Base-by-base conservation (phyloP, 1,140 invertebrate species). In the Listronotus oregonensis region DNA sequence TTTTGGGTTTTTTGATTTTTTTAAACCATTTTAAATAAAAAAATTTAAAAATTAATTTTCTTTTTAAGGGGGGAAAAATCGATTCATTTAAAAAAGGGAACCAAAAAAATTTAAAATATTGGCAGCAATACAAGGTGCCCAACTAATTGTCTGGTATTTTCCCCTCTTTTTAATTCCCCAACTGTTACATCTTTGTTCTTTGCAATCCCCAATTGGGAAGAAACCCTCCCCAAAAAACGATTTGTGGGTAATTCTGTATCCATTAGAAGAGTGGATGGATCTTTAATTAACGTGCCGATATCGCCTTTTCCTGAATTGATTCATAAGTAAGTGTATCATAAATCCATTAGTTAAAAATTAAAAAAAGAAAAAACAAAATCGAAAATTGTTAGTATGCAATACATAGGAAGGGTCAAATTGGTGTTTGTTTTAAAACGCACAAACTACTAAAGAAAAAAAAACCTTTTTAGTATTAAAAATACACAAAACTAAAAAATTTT, bases 81-180 rank as follows among this genome's bases (percentile, higher is more conserved):
- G 86, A 90, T 34, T 88, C 88, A 12, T 85, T 95, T 44, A 82
- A 82, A 65, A 96, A 94, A 93, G 92, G 93, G 71, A 88, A 87
- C 55, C 86, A 88, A 59, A 85, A 89, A 3, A 95, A 95, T 77
- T 89, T 2, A 95, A 95, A 77, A 92, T 95, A 74, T 79, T 97
- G 63, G 90, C 90, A 21, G 90, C 90, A 1, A 86, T 96, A 62
- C 85, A 93, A 67, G 93, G 96, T 70, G 84, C 88, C 0, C 89
- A 86, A 70, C 80, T 96, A 17, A 87, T 89, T 17, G 86, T 96
- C n/a, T 96, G 92, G 90, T 89, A 91, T 67, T 94, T 90, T 76
- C 95, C 95, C 89, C 18, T 83, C 88, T 1, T 83, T 89, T 18
- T 94, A 97, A 94, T 96, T 81, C 83, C 85, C 46, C 87, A 90